A percentile compares a stretch with the other conserved stretches of the same genome.
Evolutionary conservation across 2,797 vertebrate genomes (phyloP).

Genomic region (Hybognathus amarus): DNA sequence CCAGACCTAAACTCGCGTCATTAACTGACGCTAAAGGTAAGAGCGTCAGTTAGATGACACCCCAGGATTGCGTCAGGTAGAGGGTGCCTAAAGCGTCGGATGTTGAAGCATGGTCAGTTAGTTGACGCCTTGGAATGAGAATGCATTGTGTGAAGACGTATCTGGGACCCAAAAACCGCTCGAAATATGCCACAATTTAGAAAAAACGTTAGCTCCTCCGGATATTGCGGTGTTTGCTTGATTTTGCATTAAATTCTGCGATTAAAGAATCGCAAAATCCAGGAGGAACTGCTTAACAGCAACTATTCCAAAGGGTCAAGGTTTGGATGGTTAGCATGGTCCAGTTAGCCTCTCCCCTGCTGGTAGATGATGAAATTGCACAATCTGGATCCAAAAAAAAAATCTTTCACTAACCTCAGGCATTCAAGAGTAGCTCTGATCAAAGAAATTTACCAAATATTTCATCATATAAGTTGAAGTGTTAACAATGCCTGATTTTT

Average conservation of each 20-base stretch:
- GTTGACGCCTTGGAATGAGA: too few species aligned
- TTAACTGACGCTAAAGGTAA: too few species aligned
- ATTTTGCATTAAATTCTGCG: not conserved
- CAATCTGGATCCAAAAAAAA: not conserved
- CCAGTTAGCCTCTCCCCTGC: conserved; percentile 10
- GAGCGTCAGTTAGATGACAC: too few species aligned
- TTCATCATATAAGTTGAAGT: not conserved
- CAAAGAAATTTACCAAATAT: not conserved
- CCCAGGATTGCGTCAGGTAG: too few species aligned
- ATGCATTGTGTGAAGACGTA: not conserved
- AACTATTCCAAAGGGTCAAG: not conserved
- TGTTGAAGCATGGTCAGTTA: too few species aligned
- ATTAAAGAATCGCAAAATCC: not conserved
- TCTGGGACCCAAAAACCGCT: not conserved
- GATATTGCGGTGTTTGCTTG: not conserved
- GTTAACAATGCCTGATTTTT: not conserved
- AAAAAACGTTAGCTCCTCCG: not conserved
- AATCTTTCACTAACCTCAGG: not conserved
- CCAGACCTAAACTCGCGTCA: too few species aligned
- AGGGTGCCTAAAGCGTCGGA: too few species aligned
- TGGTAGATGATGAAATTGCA: conserved; percentile 3
- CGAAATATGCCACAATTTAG: not conserved
- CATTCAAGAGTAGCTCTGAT: not conserved
- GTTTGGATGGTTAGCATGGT: not conserved
- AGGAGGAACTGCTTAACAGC: not conserved